These are phyloP conservation scores for Drosophila virilis DNA, from an alignment of 1,140 invertebrate species.

Conservation along the genomic window DNA sequence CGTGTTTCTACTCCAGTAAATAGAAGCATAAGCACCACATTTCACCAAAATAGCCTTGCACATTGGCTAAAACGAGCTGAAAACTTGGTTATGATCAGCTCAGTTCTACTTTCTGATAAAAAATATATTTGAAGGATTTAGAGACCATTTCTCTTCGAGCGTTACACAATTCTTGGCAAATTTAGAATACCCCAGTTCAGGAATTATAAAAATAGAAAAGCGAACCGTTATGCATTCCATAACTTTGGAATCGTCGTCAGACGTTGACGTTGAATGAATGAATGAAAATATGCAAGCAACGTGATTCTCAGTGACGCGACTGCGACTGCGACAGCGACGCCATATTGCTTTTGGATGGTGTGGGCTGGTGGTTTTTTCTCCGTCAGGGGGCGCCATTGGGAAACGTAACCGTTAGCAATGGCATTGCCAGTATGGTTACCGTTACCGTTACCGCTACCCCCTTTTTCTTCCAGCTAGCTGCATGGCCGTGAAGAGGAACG, in stretches of 20 bases:
- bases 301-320: conserved; percentile 62
- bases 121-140: background rate
- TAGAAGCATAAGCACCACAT: too few relatives aligned
- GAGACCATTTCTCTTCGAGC: background rate
- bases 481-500: background rate
- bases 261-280: conserved; percentile 77
- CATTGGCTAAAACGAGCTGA: too few relatives aligned
- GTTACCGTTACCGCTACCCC: conserved; percentile 64
- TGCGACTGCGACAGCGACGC: conserved; percentile 35
- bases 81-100: background rate
- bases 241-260: conserved; percentile 74
- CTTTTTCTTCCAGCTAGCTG: conserved; percentile 23
- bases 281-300: conserved; percentile 81
- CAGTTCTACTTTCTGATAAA: background rate
- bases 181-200: background rate
- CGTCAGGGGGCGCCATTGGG: conserved; percentile 44
- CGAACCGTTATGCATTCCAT: conserved; percentile 77
- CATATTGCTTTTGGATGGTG: conserved; percentile 65
- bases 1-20: too few relatives aligned
- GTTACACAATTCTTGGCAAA: background rate
- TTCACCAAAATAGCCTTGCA: background rate
- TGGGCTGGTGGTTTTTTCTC: conserved; percentile 18
- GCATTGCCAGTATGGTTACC: conserved; percentile 49
- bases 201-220: background rate
- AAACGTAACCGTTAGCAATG: conserved; percentile 71